These are phyloP conservation scores for Ditylenchus weischeri DNA, from an alignment of 2,888 invertebrate species.

Conservation along the genomic window DNA sequence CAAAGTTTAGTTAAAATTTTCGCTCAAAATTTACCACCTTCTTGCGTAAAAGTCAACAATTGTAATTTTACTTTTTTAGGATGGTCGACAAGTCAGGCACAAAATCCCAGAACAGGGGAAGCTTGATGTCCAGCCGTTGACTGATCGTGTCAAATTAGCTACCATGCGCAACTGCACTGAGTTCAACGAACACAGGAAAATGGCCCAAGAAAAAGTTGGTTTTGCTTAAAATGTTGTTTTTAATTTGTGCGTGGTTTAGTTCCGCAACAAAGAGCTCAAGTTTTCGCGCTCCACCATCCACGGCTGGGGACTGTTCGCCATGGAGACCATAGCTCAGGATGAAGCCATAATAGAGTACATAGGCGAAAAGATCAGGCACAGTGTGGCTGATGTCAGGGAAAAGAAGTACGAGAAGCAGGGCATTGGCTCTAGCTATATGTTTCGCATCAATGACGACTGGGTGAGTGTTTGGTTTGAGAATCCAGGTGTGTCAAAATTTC, in stretches of 20 bases:
- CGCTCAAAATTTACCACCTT: too few relatives aligned
- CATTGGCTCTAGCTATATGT: constrained; percentile 94
- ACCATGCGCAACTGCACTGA: constrained; percentile 8
- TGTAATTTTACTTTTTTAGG: not conserved
- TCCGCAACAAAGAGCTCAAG: constrained; percentile 92
- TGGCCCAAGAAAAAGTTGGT: constrained; percentile 1
- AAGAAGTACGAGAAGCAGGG: constrained; percentile 91
- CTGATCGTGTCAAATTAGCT: not conserved
- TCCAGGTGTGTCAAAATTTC: too few relatives aligned
- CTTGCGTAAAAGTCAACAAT: not conserved
- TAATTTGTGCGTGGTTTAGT: constrained; percentile 63
- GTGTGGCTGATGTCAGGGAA: constrained; percentile 86
- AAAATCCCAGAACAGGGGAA: not conserved
- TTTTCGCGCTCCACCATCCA: constrained; percentile 96
- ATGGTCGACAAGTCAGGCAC: constrained; percentile 3
- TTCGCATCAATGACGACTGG: constrained; percentile 90
- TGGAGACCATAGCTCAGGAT: constrained; percentile 95
- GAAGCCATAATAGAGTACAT: constrained; percentile 99
- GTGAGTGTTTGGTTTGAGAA: constrained; percentile 63
- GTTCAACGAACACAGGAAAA: constrained; percentile 1
- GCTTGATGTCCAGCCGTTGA: not conserved
- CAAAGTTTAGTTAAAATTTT: too few relatives aligned
- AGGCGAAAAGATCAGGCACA: constrained; percentile 73
- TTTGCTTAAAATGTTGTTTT: not conserved
- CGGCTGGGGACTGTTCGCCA: constrained; percentile 97